phyloP scores from a whole-genome alignment of 2,888 invertebrate species.

The Calephelis perditalis region DNA sequence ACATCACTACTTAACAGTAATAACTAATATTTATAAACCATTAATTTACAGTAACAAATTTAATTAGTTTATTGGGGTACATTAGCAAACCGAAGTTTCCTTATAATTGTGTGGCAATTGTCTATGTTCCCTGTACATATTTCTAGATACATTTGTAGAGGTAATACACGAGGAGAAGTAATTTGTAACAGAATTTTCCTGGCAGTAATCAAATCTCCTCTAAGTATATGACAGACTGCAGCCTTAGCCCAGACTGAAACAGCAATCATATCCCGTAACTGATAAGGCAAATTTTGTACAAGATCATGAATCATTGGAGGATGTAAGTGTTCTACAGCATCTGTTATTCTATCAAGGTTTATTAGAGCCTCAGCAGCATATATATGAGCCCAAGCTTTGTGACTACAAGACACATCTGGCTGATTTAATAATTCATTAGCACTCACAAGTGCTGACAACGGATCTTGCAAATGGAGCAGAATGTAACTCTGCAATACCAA shows the following conservation, averaged over 20 bases:
- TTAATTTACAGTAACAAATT: too few relatives aligned
- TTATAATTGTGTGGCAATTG: constrained; percentile 65
- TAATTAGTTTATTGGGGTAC: constrained; percentile 38
- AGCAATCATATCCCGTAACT: constrained; percentile 67
- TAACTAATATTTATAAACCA: too few relatives aligned
- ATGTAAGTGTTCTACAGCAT: constrained; percentile 91
- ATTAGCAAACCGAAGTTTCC: constrained; percentile 57
- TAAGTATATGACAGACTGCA: constrained; percentile 67
- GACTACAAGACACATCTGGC: constrained; percentile 74
- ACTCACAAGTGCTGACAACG: constrained; percentile 86
- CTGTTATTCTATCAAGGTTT: constrained; percentile 87
- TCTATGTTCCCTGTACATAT: constrained; percentile 73
- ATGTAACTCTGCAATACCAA: constrained; percentile 91
- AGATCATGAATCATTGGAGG: constrained; percentile 82
- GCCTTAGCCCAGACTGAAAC: constrained; percentile 75
- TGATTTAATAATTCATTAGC: constrained; percentile 85
- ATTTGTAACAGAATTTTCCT: constrained; percentile 69
- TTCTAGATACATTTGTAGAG: constrained; percentile 78
- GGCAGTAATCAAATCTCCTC: constrained; percentile 66
- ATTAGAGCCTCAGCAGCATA: constrained; percentile 94
- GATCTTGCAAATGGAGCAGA: constrained; percentile 90
- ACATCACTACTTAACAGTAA: too few relatives aligned
- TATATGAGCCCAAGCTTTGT: constrained; percentile 89
- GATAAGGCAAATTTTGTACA: constrained; percentile 60
- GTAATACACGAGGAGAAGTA: constrained; percentile 65